A percentile compares a stretch with the other conserved stretches of the same genome.
Conservation (phyloP, 2,888 invertebrate genomes). For the Adelognathus sp. region DNA sequence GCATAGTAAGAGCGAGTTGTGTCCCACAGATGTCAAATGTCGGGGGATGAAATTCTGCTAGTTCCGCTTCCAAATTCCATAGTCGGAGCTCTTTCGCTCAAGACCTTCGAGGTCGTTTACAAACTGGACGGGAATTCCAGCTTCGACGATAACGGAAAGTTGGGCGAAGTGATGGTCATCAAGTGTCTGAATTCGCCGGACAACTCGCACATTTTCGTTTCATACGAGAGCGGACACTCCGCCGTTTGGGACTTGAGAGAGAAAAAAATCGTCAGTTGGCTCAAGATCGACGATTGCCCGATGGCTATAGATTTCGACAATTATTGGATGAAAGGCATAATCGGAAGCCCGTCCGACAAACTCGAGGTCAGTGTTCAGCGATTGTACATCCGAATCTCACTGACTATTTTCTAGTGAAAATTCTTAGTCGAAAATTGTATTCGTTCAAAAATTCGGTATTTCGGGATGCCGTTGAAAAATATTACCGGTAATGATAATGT, state of each 20-base stretch:
- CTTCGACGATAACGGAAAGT: slow-evolving; percentile 62
- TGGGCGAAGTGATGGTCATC: slow-evolving; percentile 87
- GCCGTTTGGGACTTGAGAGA: slow-evolving; percentile 88
- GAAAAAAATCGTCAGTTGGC: slow-evolving; percentile 83
- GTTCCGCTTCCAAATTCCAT: slow-evolving; percentile 86
- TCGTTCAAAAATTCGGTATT: too few species aligned
- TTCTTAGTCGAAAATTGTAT: too few species aligned
- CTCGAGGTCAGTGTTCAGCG: slow-evolving; percentile 82
- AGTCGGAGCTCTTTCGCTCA: slow-evolving; percentile 82
- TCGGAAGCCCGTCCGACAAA: slow-evolving; percentile 85
- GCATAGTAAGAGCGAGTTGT: slow-evolving; percentile 31
- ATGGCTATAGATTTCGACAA: slow-evolving; percentile 89
- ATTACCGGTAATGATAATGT: too few species aligned
- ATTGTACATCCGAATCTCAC: too few species aligned
- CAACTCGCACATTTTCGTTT: slow-evolving; percentile 83
- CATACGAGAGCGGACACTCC: slow-evolving; percentile 89
- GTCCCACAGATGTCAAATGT: slow-evolving; percentile 75
- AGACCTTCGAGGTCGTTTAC: slow-evolving; percentile 75
- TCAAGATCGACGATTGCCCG: slow-evolving; percentile 85
- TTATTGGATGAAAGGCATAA: slow-evolving; percentile 85
- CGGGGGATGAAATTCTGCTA: slow-evolving; percentile 84
- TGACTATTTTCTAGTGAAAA: too few species aligned
- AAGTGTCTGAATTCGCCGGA: slow-evolving; percentile 82
- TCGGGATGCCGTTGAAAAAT: too few species aligned
- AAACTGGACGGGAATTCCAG: slow-evolving; percentile 67